These are phyloP conservation scores for Eudasyphora cyanicolor DNA, from an alignment of 2,888 invertebrate species.

Conservation along the genomic window DNA sequence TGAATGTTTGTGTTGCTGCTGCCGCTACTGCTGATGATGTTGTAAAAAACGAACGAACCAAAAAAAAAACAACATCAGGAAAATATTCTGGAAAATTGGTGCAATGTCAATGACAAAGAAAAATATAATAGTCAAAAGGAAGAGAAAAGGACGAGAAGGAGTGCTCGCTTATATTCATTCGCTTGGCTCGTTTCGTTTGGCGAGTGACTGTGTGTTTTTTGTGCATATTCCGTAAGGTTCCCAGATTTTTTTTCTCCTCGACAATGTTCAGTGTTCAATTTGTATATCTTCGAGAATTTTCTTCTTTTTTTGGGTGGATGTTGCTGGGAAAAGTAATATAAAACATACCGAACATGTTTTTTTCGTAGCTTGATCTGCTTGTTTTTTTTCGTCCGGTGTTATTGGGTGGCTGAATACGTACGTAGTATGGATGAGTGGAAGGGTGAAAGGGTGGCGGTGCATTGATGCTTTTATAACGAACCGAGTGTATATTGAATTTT, in stretches of 20 bases:
- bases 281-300: constrained; percentile 39
- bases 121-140: constrained; percentile 17
- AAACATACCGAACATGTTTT: constrained; percentile 56
- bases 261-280: constrained; percentile 32
- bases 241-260: background rate
- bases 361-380: constrained; percentile 51
- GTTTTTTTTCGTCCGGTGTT: constrained; percentile 4
- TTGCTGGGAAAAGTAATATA: constrained; percentile 39
- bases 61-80: constrained; percentile 27
- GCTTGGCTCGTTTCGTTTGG: constrained; percentile 22
- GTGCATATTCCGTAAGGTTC: background rate
- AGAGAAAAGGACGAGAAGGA: background rate
- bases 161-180: constrained; percentile 25
- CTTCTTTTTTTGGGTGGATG: background rate
- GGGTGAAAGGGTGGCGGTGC: background rate
- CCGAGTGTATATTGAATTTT: constrained; percentile 59
- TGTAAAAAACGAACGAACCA: constrained; percentile 39
- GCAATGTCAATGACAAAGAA: constrained; percentile 69
- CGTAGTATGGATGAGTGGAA: background rate
- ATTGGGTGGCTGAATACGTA: background rate
- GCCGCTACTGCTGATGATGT: constrained; percentile 36
- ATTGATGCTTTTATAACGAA: constrained; percentile 27
- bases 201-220: constrained; percentile 24
- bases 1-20: constrained; percentile 19
- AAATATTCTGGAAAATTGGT: constrained; percentile 59